Conservation (phyloP, 2,888 invertebrate genomes). For the Eupithecia abbreviata region DNA sequence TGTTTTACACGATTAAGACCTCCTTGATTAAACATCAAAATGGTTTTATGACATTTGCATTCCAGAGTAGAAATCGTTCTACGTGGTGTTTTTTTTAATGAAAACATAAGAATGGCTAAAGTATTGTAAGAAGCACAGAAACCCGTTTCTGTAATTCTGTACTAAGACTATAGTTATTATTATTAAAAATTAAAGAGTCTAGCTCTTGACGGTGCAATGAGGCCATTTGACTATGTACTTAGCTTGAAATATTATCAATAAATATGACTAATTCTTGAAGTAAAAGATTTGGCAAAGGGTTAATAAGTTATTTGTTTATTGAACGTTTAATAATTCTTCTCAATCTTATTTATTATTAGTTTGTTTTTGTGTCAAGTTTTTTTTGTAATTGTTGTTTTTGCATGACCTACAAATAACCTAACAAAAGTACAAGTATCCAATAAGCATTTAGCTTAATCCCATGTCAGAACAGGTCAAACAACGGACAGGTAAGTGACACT, state of each 20-base stretch:
- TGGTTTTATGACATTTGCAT: neutral
- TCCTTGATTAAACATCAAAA: no score
- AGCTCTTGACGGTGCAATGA: no score
- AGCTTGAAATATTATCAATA: neutral
- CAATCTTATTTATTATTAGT: neutral
- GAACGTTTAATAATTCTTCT: neutral
- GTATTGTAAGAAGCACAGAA: neutral
- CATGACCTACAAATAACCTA: neutral
- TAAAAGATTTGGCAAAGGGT: neutral
- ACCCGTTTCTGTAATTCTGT: neutral
- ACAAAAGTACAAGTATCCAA: conserved; percentile 4
- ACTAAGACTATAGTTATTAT: neutral
- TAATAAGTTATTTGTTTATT: neutral
- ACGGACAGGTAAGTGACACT: conserved; percentile 26
- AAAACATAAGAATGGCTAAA: neutral
- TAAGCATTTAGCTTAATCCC: conserved; percentile 21
- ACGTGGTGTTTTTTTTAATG: neutral
- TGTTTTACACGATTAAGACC: no score
- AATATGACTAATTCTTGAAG: neutral
- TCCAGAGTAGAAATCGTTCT: neutral
- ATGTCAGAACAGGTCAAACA: conserved; percentile 19
- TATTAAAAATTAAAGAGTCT: no score
- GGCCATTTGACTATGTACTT: neutral
- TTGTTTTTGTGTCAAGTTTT: neutral
- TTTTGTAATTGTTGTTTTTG: neutral